These are phyloP conservation scores for Drosophila algonquin DNA, from an alignment of 2,888 invertebrate species.

Conservation along the genomic window DNA sequence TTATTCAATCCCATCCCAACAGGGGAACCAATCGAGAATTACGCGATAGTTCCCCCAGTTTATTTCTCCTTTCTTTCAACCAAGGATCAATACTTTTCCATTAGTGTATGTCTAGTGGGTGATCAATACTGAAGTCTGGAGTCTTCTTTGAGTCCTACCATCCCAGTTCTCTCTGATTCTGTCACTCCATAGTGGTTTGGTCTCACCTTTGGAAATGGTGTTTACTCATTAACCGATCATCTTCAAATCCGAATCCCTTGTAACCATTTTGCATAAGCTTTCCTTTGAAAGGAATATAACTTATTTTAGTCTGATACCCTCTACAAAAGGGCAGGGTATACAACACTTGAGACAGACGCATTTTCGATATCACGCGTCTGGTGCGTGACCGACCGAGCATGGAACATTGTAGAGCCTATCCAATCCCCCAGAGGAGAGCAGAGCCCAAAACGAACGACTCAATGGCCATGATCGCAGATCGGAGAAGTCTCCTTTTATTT, in stretches of 20 bases:
- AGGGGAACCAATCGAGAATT: too few species aligned
- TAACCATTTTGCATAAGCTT: too few species aligned
- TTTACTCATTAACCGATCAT: too few species aligned
- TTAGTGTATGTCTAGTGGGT: too few species aligned
- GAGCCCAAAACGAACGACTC: constrained; percentile 6
- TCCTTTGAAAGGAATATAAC: too few species aligned
- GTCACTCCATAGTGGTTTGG: not conserved
- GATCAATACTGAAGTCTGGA: too few species aligned
- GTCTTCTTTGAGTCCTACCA: not conserved
- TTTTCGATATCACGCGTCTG: constrained; percentile 38
- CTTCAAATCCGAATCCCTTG: not conserved
- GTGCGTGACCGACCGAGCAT: constrained; percentile 26
- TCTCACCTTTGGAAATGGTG: too few species aligned
- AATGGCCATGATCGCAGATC: constrained; percentile 21
- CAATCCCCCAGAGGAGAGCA: constrained; percentile 3
- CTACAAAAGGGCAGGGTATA: constrained; percentile 1
- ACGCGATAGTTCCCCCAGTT: too few species aligned
- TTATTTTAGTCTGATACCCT: not conserved
- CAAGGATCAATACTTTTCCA: too few species aligned
- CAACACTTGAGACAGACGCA: constrained; percentile 17
- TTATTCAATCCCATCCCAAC: too few species aligned
- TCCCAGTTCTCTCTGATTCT: not conserved
- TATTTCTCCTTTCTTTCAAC: too few species aligned
- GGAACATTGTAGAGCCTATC: constrained; percentile 5
- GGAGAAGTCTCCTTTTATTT: constrained; percentile 14